These are phyloP conservation scores for Oncorhynchus masou DNA, from an alignment of 2,113 vertebrate species.

Conservation along the genomic window DNA sequence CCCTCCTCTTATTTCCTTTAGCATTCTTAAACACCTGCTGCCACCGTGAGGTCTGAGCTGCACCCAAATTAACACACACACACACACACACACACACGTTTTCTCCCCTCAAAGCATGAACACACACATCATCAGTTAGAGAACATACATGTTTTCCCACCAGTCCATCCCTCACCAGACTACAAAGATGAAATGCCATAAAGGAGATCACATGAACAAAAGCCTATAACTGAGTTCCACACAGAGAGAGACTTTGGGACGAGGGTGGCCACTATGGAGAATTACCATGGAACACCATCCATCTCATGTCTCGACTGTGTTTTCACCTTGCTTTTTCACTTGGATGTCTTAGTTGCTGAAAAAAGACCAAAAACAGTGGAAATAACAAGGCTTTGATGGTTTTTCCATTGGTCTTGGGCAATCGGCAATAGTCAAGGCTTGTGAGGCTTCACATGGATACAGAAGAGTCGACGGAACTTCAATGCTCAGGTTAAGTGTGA, in stretches of 20 bases:
- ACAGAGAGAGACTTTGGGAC: too few relatives aligned
- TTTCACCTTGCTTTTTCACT: background rate
- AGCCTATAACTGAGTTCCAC: background rate
- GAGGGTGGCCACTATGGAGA: too few relatives aligned
- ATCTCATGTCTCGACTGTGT: background rate
- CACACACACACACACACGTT: background rate
- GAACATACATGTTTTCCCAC: conserved; percentile 42
- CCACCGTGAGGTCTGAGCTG: conserved; percentile 51
- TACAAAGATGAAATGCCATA: background rate
- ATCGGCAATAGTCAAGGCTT: conserved; percentile 58
- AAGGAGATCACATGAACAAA: conserved; percentile 5
- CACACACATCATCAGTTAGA: background rate
- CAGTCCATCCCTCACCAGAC: background rate
- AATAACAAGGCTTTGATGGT: background rate
- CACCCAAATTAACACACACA: background rate
- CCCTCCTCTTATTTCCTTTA: background rate
- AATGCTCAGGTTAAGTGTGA: conserved; percentile 66
- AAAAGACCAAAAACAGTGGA: too few relatives aligned
- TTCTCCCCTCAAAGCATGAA: background rate
- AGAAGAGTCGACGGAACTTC: conserved; percentile 39
- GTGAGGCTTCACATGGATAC: background rate
- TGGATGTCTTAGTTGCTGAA: background rate
- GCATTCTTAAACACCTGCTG: conserved; percentile 60
- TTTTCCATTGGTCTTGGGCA: background rate
- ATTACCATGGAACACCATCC: background rate